Percentiles rank a stretch among this genome's conserved stretches.
Conservation (phyloP, 1,140 invertebrate genomes). For the Dinoponera quadriceps region DNA sequence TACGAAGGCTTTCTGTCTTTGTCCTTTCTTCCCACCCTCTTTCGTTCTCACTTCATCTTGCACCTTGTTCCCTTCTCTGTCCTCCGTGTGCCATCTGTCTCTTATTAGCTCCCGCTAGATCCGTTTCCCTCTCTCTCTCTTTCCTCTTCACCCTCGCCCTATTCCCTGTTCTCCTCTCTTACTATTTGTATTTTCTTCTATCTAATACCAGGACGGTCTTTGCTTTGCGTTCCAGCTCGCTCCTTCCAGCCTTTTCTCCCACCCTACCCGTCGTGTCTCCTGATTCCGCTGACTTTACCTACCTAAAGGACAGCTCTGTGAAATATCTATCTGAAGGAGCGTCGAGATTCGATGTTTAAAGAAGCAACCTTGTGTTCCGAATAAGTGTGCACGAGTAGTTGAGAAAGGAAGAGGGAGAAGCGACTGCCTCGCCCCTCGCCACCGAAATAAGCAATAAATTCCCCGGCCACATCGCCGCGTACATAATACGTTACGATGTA, state of each 20-base stretch:
- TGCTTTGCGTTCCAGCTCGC: constrained; percentile 41
- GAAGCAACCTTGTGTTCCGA: constrained; percentile 42
- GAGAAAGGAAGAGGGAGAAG: neutral
- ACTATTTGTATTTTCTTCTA: neutral
- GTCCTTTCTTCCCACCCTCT: neutral
- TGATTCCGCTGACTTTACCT: constrained; percentile 46
- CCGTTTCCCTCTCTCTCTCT: neutral
- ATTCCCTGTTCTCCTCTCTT: neutral
- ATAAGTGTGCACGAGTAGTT: constrained; percentile 12
- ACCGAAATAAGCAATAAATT: constrained; percentile 54
- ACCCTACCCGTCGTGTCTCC: neutral
- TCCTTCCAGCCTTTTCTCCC: neutral
- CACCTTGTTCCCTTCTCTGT: neutral
- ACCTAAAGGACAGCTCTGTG: constrained; percentile 60
- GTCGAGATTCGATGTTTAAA: constrained; percentile 60
- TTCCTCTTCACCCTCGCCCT: neutral
- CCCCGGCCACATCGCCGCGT: neutral
- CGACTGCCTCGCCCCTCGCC: neutral
- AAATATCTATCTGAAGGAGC: constrained; percentile 61
- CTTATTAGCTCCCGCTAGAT: neutral
- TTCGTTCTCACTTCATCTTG: constrained; percentile 11
- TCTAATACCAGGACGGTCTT: constrained; percentile 28
- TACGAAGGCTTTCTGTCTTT: neutral
- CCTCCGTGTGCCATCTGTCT: neutral
- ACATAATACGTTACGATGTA: constrained; percentile 40